phyloP scores from a whole-genome alignment of 2,888 invertebrate species.

The Ceramica pisi region DNA sequence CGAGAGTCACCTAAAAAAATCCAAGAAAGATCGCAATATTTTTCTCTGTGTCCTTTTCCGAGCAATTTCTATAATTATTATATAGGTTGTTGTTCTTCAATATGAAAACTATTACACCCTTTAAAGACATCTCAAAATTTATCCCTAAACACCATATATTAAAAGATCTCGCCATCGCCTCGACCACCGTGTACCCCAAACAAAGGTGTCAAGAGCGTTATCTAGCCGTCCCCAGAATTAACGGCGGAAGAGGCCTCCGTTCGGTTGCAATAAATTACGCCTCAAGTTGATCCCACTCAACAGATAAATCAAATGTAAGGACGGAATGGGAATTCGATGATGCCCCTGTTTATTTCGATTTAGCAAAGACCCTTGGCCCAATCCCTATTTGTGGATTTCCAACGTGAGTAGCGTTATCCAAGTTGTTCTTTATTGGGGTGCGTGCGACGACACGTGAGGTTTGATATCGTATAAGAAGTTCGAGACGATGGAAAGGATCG shows the following conservation, averaged over 20 bases:
- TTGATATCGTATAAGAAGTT: slow-evolving; percentile 50
- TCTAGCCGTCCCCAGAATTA: slow-evolving; percentile 82
- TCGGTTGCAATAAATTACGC: slow-evolving; percentile 83
- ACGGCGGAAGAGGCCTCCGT: slow-evolving; percentile 78
- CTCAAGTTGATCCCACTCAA: slow-evolving; percentile 82
- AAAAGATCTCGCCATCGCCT: slow-evolving; percentile 45
- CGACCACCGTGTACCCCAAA: slow-evolving; percentile 67
- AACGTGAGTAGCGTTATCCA: slow-evolving; percentile 74
- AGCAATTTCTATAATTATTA: too few species aligned
- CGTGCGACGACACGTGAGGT: slow-evolving; percentile 54
- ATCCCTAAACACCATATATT: slow-evolving; percentile 22
- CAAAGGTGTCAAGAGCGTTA: slow-evolving; percentile 80
- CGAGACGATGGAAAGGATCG: slow-evolving; percentile 22
- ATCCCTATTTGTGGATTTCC: slow-evolving; percentile 71
- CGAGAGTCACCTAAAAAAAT: too few species aligned
- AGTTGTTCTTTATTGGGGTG: slow-evolving; percentile 69
- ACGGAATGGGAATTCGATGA: slow-evolving; percentile 84
- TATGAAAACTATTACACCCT: not conserved
- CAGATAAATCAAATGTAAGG: slow-evolving; percentile 87
- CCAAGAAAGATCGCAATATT: not conserved
- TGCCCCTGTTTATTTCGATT: slow-evolving; percentile 78
- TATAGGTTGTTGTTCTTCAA: too few species aligned
- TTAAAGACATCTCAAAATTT: slow-evolving; percentile 11
- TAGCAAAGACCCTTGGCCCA: slow-evolving; percentile 72
- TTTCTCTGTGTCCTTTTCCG: not conserved